These are phyloP conservation scores for Bubo scandiacus DNA, from an alignment of 2,113 vertebrate species.

Conservation along the genomic window DNA sequence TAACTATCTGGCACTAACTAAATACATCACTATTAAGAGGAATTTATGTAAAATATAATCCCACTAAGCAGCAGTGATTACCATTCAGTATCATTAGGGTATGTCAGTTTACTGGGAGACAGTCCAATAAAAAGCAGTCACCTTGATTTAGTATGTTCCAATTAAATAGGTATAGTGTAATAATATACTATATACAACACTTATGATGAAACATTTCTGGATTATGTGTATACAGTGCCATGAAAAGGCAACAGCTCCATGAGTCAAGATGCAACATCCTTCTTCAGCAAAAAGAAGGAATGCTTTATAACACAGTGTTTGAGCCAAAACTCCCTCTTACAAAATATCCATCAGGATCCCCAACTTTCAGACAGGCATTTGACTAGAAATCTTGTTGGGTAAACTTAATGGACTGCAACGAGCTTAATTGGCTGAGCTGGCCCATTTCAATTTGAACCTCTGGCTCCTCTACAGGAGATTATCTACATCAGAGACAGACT, in stretches of 20 bases:
- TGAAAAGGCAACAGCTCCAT: background rate
- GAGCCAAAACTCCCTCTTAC: background rate
- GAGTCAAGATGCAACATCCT: background rate
- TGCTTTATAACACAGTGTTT: background rate
- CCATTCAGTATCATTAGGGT: background rate
- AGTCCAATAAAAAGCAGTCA: conserved; percentile 33
- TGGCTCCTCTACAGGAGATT: background rate
- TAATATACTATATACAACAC: background rate
- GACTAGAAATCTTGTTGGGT: background rate
- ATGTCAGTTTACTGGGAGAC: conserved; percentile 8
- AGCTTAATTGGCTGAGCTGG: background rate
- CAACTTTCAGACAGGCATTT: background rate
- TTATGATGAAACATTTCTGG: background rate
- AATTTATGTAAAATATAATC: conserved; percentile 57
- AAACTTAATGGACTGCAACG: background rate
- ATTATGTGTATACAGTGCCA: background rate
- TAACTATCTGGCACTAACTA: conserved; percentile 45
- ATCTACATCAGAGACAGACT: background rate
- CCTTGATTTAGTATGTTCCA: conserved; percentile 26
- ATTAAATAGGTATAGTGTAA: background rate
- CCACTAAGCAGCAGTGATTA: conserved; percentile 25
- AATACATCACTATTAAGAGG: conserved; percentile 32
- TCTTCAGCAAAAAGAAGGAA: background rate
- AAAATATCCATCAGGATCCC: background rate
- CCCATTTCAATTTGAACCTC: background rate